phyloP scores from a whole-genome alignment of 1,140 invertebrate genomes.

The Pseudomyrmex pallidus region DNA sequence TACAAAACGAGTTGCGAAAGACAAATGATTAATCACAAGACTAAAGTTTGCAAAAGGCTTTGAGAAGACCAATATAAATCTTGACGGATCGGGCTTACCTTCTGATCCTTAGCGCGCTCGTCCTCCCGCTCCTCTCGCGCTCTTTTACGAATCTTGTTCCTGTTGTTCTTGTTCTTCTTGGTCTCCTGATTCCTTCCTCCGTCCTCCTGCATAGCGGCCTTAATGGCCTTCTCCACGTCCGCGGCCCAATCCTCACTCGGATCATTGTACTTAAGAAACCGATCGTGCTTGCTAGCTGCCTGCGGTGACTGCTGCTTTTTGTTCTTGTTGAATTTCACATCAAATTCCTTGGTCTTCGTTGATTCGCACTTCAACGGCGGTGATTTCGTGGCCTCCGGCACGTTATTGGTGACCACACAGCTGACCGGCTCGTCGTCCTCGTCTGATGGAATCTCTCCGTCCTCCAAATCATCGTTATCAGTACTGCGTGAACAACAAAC shows the following conservation, averaged over 20 bases:
- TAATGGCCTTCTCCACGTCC: slow-evolving; percentile 91
- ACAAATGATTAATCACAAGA: slow-evolving; percentile 31
- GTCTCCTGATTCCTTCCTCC: slow-evolving; percentile 85
- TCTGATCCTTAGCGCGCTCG: slow-evolving; percentile 82
- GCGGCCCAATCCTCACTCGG: slow-evolving; percentile 90
- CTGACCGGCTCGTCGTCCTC: slow-evolving; percentile 84
- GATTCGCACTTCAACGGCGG: slow-evolving; percentile 70
- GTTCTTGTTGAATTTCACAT: slow-evolving; percentile 79
- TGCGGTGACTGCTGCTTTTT: slow-evolving; percentile 73
- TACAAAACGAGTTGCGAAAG: slow-evolving; percentile 66
- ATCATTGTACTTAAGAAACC: slow-evolving; percentile 81
- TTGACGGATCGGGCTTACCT: slow-evolving; percentile 53
- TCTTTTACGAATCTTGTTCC: slow-evolving; percentile 81
- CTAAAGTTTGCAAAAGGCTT: no score
- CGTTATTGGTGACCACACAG: slow-evolving; percentile 45
- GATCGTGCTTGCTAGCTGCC: slow-evolving; percentile 72
- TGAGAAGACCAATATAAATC: no score
- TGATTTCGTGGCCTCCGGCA: slow-evolving; percentile 57
- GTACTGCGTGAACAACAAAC: slow-evolving; percentile 66
- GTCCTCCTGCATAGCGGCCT: slow-evolving; percentile 87
- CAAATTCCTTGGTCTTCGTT: slow-evolving; percentile 76
- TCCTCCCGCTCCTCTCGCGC: slow-evolving; percentile 85
- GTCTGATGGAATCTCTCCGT: slow-evolving; percentile 88
- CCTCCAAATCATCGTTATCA: slow-evolving; percentile 86
- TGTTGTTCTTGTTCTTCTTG: slow-evolving; percentile 84